Conservation (phyloP, 1,140 invertebrate species). For the Campoletis sonorensis region DNA sequence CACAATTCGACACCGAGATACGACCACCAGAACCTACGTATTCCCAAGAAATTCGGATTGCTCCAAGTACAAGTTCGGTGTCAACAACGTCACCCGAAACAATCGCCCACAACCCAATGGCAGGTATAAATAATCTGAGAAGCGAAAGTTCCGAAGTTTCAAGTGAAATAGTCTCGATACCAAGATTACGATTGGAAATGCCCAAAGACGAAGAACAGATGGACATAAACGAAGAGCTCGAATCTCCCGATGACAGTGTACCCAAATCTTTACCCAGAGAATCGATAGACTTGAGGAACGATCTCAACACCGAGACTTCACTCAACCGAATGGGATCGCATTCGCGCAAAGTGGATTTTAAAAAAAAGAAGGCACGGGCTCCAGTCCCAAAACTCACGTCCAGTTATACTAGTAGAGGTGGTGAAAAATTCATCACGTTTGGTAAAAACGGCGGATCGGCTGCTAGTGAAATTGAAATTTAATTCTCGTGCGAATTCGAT, state of each 20-base stretch:
- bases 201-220: neutral
- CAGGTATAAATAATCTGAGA: neutral
- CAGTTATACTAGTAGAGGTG: neutral
- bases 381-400: constrained; percentile 34
- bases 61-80: neutral
- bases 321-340: constrained; percentile 12
- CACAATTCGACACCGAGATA: constrained; percentile 48
- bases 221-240: neutral
- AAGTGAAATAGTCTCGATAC: neutral
- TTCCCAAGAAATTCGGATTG: constrained; percentile 7
- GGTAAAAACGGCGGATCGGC: constrained; percentile 1
- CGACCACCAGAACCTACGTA: neutral
- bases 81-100: constrained; percentile 8
- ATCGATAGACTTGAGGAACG: constrained; percentile 46
- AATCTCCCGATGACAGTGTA: neutral
- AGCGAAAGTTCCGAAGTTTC: neutral
- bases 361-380: constrained; percentile 48
- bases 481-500: neutral
- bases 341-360: constrained; percentile 43
- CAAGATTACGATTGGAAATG: neutral
- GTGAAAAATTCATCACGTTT: constrained; percentile 7
- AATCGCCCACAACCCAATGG: constrained; percentile 46
- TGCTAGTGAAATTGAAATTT: constrained; percentile 47
- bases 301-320: constrained; percentile 17
- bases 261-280: constrained; percentile 41